These are phyloP conservation scores for Acanthopleura granulata DNA, from an alignment of 2,888 invertebrate genomes.

Conservation along the genomic window DNA sequence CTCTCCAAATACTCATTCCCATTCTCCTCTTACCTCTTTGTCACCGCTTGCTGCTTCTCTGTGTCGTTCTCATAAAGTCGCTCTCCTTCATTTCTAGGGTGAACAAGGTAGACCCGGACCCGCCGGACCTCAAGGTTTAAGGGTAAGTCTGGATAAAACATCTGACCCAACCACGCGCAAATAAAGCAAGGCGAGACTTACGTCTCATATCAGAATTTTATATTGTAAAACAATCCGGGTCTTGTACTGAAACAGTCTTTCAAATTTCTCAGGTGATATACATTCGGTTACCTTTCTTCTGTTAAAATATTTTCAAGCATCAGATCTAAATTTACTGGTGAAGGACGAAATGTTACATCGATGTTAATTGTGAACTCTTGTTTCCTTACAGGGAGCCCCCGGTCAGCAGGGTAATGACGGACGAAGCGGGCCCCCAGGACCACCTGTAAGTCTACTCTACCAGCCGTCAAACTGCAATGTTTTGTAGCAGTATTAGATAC, in stretches of 20 bases:
- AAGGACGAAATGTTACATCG: too few species aligned
- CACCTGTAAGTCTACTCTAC: constrained; percentile 42
- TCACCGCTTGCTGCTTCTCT: neutral
- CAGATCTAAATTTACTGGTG: too few species aligned
- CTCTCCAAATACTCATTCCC: too few species aligned
- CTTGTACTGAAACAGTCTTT: too few species aligned
- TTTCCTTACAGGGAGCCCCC: constrained; percentile 46
- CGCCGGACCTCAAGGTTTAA: constrained; percentile 54
- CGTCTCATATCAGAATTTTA: neutral
- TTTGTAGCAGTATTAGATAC: too few species aligned
- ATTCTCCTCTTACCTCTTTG: too few species aligned
- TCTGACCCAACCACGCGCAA: neutral
- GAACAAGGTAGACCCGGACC: constrained; percentile 52
- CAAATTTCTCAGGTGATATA: too few species aligned
- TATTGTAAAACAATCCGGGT: neutral
- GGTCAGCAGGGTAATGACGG: constrained; percentile 54
- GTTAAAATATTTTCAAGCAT: too few species aligned
- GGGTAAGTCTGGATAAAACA: constrained; percentile 39
- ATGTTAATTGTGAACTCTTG: neutral
- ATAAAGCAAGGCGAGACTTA: neutral
- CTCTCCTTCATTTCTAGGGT: constrained; percentile 40
- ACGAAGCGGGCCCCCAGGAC: constrained; percentile 47
- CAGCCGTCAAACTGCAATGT: too few species aligned
- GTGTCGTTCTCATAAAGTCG: neutral
- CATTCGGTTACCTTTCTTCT: too few species aligned